Evolutionary conservation across 2,113 vertebrate species (phyloP), one percentile per base, ranked within the genome.

Genomic region (Manacus vitellinus): DNA sequence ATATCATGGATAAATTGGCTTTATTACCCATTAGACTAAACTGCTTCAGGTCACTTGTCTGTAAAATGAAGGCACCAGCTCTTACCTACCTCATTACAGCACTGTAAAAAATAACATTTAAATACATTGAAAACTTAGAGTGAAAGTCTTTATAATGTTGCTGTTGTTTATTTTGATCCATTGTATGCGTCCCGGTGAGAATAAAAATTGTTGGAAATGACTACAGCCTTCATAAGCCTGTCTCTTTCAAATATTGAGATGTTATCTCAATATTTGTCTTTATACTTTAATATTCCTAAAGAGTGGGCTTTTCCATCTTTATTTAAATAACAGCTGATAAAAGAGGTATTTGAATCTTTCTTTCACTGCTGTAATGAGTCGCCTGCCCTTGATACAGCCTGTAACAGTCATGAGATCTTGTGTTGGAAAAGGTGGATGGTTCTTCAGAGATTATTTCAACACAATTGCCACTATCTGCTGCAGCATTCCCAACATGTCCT

Each of bases 261-360:
- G 43, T 68, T 74, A 68, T 33, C 80, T 87, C 37, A 59, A 25
- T 59, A 59, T 59, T 23, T 89, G 33, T 13, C 65, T 91, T 93
- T 77, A 55, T 77, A 47, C 35, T 66, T 94, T 44, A 75, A 61
- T 82, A 68, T 85, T 74, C 43, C 56, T 82, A 44, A 68, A 67
- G 68, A 87, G 14, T 10, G 2, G 9, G 13, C 31, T 91, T 96
- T 97, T 58, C 90, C 59, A 79, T 70, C 61, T 83, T 91, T 59
- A 47, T 81, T 95, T 89, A 87, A 94, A 56, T 37, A 82, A 52
- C 25, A 65, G 30, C 37, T 55, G 41, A 78, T 86, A 47, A 72
- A 86, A 88, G 81, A 92, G 28, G 89, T 87, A 63, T 74, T 85
- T 92, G 91, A 87, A 43, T 73, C 55, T 86, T 97, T 95, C 46